Conservation (phyloP, 1,140 invertebrate species). For the Bombus breviceps region DNA sequence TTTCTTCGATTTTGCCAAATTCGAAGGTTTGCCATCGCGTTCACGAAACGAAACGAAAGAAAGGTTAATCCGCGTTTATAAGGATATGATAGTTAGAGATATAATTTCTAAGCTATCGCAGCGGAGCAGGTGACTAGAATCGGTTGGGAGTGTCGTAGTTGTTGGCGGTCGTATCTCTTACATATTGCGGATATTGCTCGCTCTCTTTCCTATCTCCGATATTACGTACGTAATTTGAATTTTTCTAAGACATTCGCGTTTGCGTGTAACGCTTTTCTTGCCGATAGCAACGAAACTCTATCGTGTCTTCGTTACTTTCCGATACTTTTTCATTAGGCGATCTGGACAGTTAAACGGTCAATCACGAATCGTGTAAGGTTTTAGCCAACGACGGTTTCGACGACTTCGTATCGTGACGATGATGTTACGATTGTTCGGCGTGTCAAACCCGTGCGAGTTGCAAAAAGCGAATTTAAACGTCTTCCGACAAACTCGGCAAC, state of each 20-base stretch:
- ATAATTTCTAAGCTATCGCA: constrained; percentile 28
- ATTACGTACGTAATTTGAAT: constrained; percentile 8
- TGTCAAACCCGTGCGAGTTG: not conserved
- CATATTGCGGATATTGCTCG: not conserved
- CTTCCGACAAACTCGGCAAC: not conserved
- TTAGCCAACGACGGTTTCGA: too few species aligned
- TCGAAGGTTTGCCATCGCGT: too few species aligned
- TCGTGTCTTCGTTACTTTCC: too few species aligned
- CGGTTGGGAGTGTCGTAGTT: constrained; percentile 19
- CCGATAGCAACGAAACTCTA: too few species aligned
- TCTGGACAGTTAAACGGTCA: too few species aligned
- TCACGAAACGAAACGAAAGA: too few species aligned
- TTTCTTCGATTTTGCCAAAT: too few species aligned
- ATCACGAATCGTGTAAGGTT: too few species aligned
- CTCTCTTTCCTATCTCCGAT: not conserved
- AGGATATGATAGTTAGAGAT: not conserved
- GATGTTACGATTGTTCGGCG: not conserved
- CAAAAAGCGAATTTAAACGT: not conserved
- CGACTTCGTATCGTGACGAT: not conserved
- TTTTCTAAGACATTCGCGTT: not conserved
- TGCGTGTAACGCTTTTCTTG: too few species aligned
- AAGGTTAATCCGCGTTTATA: too few species aligned
- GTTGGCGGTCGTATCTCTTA: constrained; percentile 13
- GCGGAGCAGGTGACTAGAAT: constrained; percentile 55
- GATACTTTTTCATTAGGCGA: too few species aligned